Conservation (phyloP, 2,113 vertebrate species). For the Oxyura jamaicensis region DNA sequence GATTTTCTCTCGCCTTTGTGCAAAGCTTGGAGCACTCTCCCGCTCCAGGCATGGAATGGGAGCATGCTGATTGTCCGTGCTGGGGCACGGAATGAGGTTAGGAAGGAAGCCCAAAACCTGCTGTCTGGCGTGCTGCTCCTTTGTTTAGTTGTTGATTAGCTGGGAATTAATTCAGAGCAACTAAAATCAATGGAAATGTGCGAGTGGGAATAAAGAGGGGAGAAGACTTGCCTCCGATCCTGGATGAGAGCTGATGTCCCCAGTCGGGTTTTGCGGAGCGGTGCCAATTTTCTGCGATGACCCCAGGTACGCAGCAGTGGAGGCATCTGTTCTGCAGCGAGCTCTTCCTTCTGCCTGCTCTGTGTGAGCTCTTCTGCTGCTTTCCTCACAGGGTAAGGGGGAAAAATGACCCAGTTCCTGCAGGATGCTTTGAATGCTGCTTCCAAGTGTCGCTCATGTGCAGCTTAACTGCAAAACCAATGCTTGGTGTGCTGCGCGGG, state of each 20-base stretch:
- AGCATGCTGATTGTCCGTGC: accelerated
- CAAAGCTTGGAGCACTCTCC: not conserved
- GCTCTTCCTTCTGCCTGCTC: not conserved
- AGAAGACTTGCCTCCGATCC: not conserved
- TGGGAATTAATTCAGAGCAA: not conserved
- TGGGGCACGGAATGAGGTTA: not conserved
- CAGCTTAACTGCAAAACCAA: not conserved
- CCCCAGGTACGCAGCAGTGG: not conserved
- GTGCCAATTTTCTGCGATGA: not conserved
- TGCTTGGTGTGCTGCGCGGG: not conserved
- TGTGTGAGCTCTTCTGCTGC: not conserved
- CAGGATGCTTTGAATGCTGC: not conserved
- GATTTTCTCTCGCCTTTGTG: not conserved
- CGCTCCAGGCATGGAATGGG: not conserved
- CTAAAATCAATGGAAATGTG: not conserved
- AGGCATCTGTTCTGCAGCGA: not conserved
- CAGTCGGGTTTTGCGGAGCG: not conserved
- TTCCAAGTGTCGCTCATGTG: not conserved
- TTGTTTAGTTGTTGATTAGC: not conserved
- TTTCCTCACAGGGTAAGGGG: not conserved
- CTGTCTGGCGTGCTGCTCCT: not conserved
- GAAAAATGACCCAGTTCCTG: not conserved
- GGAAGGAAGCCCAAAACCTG: not conserved
- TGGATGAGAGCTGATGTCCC: not conserved
- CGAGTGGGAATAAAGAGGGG: not conserved